Conservation (phyloP, 30 jellyfish, hydroid and myxozoan genomes). For the Hydra vulgaris region DNA sequence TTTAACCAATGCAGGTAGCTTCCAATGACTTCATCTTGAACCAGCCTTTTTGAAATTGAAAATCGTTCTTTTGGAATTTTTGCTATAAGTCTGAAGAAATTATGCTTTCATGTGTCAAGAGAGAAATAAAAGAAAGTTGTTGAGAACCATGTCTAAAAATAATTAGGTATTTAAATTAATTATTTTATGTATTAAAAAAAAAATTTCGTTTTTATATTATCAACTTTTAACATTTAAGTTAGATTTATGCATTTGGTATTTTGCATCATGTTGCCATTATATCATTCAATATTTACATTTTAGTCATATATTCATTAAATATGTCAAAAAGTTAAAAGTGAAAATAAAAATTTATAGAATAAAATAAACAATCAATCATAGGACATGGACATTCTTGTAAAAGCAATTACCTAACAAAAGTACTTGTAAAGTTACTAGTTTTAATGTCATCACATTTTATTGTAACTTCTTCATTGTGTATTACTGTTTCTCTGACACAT, state of each 20-base stretch:
- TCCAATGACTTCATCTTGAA: constrained; percentile 1
- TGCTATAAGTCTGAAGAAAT: background rate
- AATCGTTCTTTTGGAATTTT: background rate
- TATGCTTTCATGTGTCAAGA: background rate
- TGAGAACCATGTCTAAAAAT: background rate
- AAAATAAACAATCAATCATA: constrained; percentile 1
- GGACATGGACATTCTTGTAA: constrained; percentile 33
- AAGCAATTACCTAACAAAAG: constrained; percentile 22
- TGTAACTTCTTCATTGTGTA: too few relatives aligned
- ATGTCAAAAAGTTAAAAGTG: background rate
- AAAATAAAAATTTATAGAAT: background rate
- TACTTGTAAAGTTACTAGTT: too few relatives aligned
- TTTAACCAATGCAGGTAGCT: background rate
- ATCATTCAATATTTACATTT: background rate
- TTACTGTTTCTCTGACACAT: too few relatives aligned
- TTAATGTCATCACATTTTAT: too few relatives aligned
- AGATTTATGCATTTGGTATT: too few relatives aligned
- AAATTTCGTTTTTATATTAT: too few relatives aligned
- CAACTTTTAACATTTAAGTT: too few relatives aligned
- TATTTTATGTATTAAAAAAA: too few relatives aligned
- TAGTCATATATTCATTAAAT: background rate
- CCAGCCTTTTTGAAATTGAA: background rate
- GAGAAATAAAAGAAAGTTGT: background rate
- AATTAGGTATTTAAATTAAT: too few relatives aligned
- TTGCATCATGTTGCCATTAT: background rate